Base-by-base conservation (phyloP, 2,888 invertebrate genomes). In the Agrilus mali region DNA sequence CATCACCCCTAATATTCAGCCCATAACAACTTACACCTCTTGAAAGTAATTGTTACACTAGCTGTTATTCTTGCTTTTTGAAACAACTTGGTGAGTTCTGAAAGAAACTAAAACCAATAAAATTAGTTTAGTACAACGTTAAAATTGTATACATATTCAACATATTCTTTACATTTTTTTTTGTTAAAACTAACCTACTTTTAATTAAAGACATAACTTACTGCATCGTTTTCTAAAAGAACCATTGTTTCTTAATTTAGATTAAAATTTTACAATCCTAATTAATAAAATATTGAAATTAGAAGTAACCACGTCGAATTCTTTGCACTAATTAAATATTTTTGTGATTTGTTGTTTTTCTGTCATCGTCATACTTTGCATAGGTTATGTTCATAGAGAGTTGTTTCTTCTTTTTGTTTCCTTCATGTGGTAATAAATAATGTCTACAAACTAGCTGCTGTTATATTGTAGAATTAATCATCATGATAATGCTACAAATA, bases 41-140 rank as follows among this genome's bases (percentile, higher is more conserved):
- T 96, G 77, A 95, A 90, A 35, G 90, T 89, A 66, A 95, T 78
- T 33, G 79, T 79, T 39, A 95, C 83, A 37, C 88, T 82, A 40
- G 90, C 89, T 50, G 77, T 73, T 44, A 69, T 61, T 56, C 85
- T 82, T n/a, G 89, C 82, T 60, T 82, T 85, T 66, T 85, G 86
- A 60, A 94, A 95, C 59, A 96, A 68, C 65, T 83, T 82, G 38
- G 85, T 82, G 42, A 93, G 75, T 66, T 90, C 89, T 47, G 74
- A 73, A 56, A 92, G 70, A 71, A 92, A 90, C 86, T 90, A 69
- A 56, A 78, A 78, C 48, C 8, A 27, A 3, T 55, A 54, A 50
- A 54, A 51, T 36, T 20, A 39, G 13, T 51, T 36, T 20, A 39
- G 13, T 37, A 37, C 22, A 37, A 37, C 20, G 3, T 20, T 27